Evolutionary conservation across 2,113 vertebrate species (phyloP).

Genomic region (cattle (Bos taurus)): ARS-UCD2.0 NC_037333.1:11938001-11938500

Average conservation of each 20-base stretch:
- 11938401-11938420: neutral
- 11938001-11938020: neutral
- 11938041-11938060: neutral
- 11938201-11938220: conserved; percentile 9
- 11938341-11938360: neutral
- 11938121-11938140: conserved; percentile 29
- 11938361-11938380: neutral
- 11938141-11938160: neutral
- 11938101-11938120: conserved; percentile 48
- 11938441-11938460: conserved; percentile 40
- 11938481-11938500: neutral
- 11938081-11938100: conserved; percentile 22
- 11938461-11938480: neutral
- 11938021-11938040: neutral
- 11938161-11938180: conserved; percentile 30
- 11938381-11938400: neutral
- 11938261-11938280: neutral
- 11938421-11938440: neutral
- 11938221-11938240: conserved; percentile 4
- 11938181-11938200: conserved; percentile 5
- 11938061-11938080: conserved; percentile 37
- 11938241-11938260: conserved; percentile 19
- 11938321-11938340: neutral
- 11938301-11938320: neutral
- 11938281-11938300: neutral